Conservation (phyloP, 92 coral and sea anemone genomes). For the Epizoanthus fatuus region DNA sequence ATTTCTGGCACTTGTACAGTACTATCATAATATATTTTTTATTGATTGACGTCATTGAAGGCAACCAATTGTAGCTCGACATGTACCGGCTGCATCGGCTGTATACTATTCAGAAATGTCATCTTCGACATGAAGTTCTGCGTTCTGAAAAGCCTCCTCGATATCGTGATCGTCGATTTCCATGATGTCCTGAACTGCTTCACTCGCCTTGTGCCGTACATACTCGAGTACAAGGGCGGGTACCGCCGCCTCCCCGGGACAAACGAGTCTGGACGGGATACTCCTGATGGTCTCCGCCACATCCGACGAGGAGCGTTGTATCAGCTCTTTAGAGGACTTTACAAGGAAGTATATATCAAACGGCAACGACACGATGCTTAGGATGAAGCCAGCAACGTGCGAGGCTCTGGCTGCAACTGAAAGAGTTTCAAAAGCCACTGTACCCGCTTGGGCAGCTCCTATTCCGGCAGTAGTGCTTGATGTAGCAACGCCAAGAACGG, state of each 20-base stretch:
- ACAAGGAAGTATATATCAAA: constrained; percentile 73
- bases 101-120: too few species aligned
- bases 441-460: constrained; percentile 64
- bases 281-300: constrained; percentile 63
- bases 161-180: too few species aligned
- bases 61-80: too few species aligned
- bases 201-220: constrained; percentile 44
- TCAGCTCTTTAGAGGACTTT: constrained; percentile 62
- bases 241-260: constrained; percentile 58
- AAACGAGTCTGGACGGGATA: constrained; percentile 61
- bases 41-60: too few species aligned
- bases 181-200: background rate
- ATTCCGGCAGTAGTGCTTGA: constrained; percentile 63
- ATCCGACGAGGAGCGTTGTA: constrained; percentile 58
- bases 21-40: too few species aligned
- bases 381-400: constrained; percentile 30
- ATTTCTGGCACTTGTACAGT: too few species aligned
- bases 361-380: constrained; percentile 65
- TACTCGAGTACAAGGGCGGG: constrained; percentile 52
- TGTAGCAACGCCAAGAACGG: constrained; percentile 61
- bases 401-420: constrained; percentile 32
- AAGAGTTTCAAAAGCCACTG: constrained; percentile 67
- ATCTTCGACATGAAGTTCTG: too few species aligned
- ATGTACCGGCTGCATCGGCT: too few species aligned
- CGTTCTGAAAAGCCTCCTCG: too few species aligned